Evolutionary conservation across 2,888 invertebrate genomes (phyloP).

Genomic region (Lissocephala sabroskyi): DNA sequence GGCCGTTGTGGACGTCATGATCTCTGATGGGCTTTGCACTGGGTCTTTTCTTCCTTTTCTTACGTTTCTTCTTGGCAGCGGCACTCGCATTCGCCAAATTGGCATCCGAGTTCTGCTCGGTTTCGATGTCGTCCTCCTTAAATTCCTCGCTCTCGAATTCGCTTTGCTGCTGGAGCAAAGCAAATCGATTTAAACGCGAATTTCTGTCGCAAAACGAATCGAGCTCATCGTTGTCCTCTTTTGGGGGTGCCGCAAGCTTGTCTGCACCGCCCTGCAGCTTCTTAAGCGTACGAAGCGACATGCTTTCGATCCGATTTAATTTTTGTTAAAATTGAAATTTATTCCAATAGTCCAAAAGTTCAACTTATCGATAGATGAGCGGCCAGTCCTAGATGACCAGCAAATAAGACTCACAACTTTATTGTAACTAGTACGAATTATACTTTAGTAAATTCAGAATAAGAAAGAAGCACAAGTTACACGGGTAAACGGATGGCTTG

Average conservation of each 20-base stretch:
- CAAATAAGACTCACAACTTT: no score
- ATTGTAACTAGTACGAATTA: no score
- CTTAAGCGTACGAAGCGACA: conserved; percentile 80
- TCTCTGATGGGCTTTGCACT: no score
- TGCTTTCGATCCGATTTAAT: no score
- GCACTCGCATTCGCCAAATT: conserved; percentile 71
- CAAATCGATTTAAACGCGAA: conserved; percentile 80
- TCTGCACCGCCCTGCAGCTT: conserved; percentile 76
- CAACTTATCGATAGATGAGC: no score
- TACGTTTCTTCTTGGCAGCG: conserved; percentile 78
- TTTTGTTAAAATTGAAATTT: no score
- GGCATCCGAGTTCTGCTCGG: conserved; percentile 76
- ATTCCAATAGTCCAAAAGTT: no score
- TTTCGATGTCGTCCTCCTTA: conserved; percentile 80
- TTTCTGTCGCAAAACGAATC: conserved; percentile 76
- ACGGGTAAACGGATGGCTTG: no score
- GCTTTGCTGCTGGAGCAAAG: conserved; percentile 80
- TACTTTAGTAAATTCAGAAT: no score
- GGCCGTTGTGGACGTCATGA: no score
- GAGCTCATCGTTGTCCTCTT: conserved; percentile 72
- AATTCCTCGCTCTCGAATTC: conserved; percentile 81
- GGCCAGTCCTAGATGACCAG: no score
- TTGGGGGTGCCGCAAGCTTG: conserved; percentile 72
- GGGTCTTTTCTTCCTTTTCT: conserved; percentile 76
- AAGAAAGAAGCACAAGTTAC: no score